phyloP scores from a whole-genome alignment of 2,113 vertebrate species.

The Martes martes region DNA sequence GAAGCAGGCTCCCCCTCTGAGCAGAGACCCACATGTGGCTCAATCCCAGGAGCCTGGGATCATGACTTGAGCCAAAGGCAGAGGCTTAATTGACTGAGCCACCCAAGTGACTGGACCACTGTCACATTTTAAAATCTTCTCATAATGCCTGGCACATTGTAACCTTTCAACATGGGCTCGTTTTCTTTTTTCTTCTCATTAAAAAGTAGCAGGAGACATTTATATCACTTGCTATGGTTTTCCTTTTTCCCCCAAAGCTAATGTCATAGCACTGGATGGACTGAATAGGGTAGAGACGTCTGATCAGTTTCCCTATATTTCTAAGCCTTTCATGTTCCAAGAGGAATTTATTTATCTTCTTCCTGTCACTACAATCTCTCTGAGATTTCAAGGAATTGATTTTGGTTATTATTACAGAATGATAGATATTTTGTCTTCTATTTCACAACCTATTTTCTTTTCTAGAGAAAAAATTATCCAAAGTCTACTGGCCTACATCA shows the following conservation, averaged over 20 bases:
- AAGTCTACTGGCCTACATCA: not conserved
- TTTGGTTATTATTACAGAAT: constrained; percentile 23
- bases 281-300: not conserved
- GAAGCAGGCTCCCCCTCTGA: not conserved
- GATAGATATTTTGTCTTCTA: not conserved
- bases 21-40: not conserved
- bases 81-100: not conserved
- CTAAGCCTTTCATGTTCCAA: not conserved
- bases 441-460: not conserved
- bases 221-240: not conserved
- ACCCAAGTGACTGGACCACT: not conserved
- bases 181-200: constrained; percentile 25
- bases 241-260: not conserved
- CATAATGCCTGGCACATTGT: not conserved
- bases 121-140: not conserved
- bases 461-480: not conserved
- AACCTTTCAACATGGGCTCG: not conserved
- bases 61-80: not conserved
- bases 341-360: constrained; percentile 17
- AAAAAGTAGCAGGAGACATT: not conserved
- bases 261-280: not conserved
- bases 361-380: not conserved
- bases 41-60: not conserved
- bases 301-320: constrained; percentile 15
- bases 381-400: constrained; percentile 32